A percentile compares a stretch with the other conserved stretches of the same genome.
Conservation (phyloP, 2,888 invertebrate genomes). For the Peribatodes rhomboidaria region DNA sequence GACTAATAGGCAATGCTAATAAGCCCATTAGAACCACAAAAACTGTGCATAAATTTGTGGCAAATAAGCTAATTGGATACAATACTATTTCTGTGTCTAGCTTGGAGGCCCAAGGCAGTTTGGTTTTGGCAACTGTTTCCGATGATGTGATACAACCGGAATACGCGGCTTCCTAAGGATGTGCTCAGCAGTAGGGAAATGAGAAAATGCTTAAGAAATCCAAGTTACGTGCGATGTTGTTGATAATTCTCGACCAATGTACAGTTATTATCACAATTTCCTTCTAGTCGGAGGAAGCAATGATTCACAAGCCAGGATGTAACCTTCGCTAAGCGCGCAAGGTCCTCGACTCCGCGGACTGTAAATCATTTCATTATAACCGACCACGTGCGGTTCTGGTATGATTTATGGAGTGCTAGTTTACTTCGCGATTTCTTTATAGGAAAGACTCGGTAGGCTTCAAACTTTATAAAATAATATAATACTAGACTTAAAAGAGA, state of each 20-base stretch:
- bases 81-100: background rate
- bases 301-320: conserved; percentile 73
- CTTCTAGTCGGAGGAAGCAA: conserved; percentile 53
- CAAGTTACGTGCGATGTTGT: background rate
- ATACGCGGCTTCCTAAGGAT: background rate
- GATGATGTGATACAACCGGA: background rate
- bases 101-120: background rate
- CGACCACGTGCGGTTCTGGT: conserved; percentile 49
- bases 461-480: no score
- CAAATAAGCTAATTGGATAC: conserved; percentile 7
- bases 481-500: background rate
- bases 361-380: conserved; percentile 65
- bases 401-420: conserved; percentile 30
- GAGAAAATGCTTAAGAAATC: background rate
- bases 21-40: conserved; percentile 6
- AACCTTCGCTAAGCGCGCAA: conserved; percentile 67
- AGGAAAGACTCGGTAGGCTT: background rate
- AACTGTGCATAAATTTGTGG: conserved; percentile 10
- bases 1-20: conserved; percentile 7
- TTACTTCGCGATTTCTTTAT: conserved; percentile 29
- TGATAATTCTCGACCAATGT: conserved; percentile 16
- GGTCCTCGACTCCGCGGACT: conserved; percentile 65
- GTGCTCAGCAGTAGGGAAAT: background rate
- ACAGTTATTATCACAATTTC: conserved; percentile 39
- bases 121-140: background rate